Evolutionary conservation across 2,888 invertebrate species (phyloP), one percentile per base, ranked within the genome.

Genomic region (Torymus texanus): DNA sequence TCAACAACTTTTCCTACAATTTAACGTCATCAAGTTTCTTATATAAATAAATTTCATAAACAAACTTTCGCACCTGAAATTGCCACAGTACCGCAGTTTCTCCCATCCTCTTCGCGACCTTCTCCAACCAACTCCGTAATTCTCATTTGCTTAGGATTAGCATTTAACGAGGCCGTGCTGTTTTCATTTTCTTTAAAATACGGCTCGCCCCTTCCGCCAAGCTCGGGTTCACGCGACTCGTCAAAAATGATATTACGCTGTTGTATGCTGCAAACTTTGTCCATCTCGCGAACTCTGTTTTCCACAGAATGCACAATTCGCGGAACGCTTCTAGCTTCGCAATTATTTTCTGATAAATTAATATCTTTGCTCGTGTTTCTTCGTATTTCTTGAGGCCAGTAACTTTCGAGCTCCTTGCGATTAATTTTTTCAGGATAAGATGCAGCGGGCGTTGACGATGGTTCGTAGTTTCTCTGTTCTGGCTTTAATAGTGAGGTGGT

Each of bases 211-310:
- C 41, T 41, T 1, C 8, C 41, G 8, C 41, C 41, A 1, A 8
- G 0, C 41, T 41, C 41, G 8, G 41, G 41, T 12, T 66, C 74
- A 4, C 10, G 41, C 8, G 50, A 50, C 58, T 65, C 65, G 1
- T 58, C 24, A 58, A 62, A 74, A 66, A 58, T 58, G 16, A 58
- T 58, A 74, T 55, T 56, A 14, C 51, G 29, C 18, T 63, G 56
- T 12, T 41, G 65, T 11, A 18, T 13, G 21, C 56, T 51, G 11
- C 10, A 12, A 74, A 29, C 5, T 50, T 58, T 4, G 1, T 58
- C 21, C 58, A 10, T 41, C 10, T 74, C 66, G 13, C 8, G 18
- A 66, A 21, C 50, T n/a, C n/a, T n/a, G 21, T 59, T 66, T 14
- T 58, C n/a, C 2, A 56, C 50, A 14, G 24, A 55, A 13, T 56